Base-by-base conservation (phyloP, 2,888 invertebrate species). In the Oxyteleia sp. region DNA sequence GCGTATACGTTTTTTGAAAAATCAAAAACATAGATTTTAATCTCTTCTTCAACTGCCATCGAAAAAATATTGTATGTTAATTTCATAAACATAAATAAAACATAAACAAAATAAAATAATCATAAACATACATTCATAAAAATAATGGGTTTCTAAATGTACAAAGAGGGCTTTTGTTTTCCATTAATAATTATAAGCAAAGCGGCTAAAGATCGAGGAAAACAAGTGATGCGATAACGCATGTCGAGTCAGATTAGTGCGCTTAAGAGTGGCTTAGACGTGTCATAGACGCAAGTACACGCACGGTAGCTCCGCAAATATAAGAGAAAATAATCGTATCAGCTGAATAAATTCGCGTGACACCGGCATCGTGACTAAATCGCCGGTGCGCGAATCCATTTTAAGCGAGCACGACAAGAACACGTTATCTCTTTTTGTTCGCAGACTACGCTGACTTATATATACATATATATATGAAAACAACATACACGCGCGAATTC, bases 321-420 rank as follows among this genome's bases (percentile, higher is more conserved):
- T 57, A 49, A 10, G 57, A 38, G 53, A 72, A 61, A 83, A 74
- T 79, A 83, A 83, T 74, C 69, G 76, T 79, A 79, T 83, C 82
- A 68, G 69, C 63, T 69, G 74, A 74, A 78, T 83, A 78, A 79
- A 83, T 72, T 83, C 82, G 78, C 82, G 78, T 82, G 82, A 82
- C 82, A 66, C 71, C 41, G 68, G 51, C 66, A 71, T 59, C 76
- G 71, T 35, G 61, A 71, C 66, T 78, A 74, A 78, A 74, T 83
- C 68, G 78, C 78, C 68, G 10, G 49, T 53, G 23, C 35, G 78
- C 66, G 74, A 83, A 83, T 82, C 71, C 82, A 82, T 78, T 82
- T 78, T 72, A 72, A 83, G 59, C 53, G 43, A 66, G 66, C 74
- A 83, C 78, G 82, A 78, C 78, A 83, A 79, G 63, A 71, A 72